These are phyloP conservation scores for Cheilosia variabilis DNA, from an alignment of 2,888 invertebrate species.

Conservation along the genomic window DNA sequence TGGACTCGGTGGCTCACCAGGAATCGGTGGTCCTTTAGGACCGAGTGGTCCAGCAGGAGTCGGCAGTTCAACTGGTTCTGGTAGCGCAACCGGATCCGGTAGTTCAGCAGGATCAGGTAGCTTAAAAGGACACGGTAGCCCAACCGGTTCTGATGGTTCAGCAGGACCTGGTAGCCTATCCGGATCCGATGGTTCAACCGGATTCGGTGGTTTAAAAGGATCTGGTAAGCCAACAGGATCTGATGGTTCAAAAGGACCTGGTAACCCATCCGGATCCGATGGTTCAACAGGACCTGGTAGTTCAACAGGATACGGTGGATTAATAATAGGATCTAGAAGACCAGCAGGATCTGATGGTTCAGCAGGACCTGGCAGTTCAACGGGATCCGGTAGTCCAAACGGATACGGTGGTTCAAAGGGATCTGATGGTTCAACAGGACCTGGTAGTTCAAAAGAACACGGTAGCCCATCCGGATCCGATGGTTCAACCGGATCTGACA, in stretches of 20 bases:
- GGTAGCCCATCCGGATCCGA: not conserved
- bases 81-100: not conserved
- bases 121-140: not conserved
- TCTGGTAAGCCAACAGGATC: not conserved
- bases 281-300: not conserved
- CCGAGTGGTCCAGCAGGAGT: not conserved
- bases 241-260: not conserved
- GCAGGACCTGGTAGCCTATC: not conserved
- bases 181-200: not conserved
- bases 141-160: not conserved
- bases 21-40: not conserved
- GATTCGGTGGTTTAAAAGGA: not conserved
- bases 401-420: not conserved
- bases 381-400: not conserved
- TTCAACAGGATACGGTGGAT: not conserved
- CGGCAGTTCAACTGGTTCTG: not conserved
- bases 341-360: not conserved
- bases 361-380: not conserved
- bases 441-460: not conserved
- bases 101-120: not conserved
- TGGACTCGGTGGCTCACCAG: not conserved
- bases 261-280: not conserved
- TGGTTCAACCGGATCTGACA: not conserved
- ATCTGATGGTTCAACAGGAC: not conserved
- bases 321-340: not conserved